Evolutionary conservation across 2,797 vertebrate genomes (phyloP), one percentile per base, ranked within the genome.

Genomic region (Chaetophractus vellerosus): DNA sequence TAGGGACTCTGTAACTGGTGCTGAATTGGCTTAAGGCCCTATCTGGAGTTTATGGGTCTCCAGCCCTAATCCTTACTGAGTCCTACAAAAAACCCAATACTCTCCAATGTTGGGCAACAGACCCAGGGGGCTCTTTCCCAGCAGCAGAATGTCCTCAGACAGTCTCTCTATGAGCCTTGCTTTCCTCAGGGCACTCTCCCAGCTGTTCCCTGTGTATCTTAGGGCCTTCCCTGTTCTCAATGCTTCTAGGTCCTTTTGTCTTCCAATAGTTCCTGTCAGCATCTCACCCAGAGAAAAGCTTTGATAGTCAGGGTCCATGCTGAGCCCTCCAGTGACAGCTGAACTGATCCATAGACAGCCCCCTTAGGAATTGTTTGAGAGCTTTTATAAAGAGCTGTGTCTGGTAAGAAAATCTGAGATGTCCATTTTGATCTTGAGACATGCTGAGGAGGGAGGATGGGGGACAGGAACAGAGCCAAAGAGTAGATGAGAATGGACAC

Each of bases 351-450:
- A 69, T 0, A 61, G 33, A 16, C 57, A 33, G 57, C 2, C 1
- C 9, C 6, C 36, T 38, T 52, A 48, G 63, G 24, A 38, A 41
- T 50, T 45, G 16, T 9, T 57, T 12, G 10, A 15, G 50, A 33
- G 14, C 2, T 19, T 91, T 76, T 76, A 45, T 45, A 45, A 45
- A 84, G 59, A 71, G 9, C 14, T 41, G 8, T 6, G 57, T 72
- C 66, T 85, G 21, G 9, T 8, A 68, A 88, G 86, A 83, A 89
- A 87, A 9, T 74, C 84, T n/a, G 7, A 79, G 36, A 78, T 80
- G 45, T 45, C 72, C 52, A 69, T 9, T 19, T 76, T 50, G 16
- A 81, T 14, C 33, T 59, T 71, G 41, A 90, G 31, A 72, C 31
- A 21, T 26, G 16, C 1, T 52, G 24, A 50, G 19, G 11, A 12